Evolutionary conservation across 2,797 vertebrate genomes (phyloP), one percentile per base, ranked within the genome.

Genomic region (Haliaeetus albicilla): DNA sequence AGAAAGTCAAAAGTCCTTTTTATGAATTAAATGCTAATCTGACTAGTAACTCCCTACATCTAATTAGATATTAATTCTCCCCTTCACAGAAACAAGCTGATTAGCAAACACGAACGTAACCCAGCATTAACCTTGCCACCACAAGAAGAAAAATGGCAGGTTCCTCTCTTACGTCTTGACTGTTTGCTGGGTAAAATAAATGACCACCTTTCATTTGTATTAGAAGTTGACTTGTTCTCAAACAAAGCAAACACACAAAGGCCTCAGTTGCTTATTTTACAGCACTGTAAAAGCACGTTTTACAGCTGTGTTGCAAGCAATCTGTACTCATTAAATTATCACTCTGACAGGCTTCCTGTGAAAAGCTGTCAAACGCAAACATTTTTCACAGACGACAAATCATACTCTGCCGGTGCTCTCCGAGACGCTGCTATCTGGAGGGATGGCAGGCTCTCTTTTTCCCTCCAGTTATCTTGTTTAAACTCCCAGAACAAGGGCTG

Each of bases 221-320:
- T 96, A 97, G 95, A 90, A 97, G 94, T 69, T 76, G 85, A 96
- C 95, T 96, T 94, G 91, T 94, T 96, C 95, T 93, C 89, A 96
- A 97, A 97, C 95, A 97, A 98, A 98, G 98, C 95, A 97, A 97
- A 97, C 87, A 92, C 86, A 96, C 90, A 95, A 96, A 96, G 85
- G 95, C 94, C 97, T 96, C 54, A 7, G 96, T 73, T 98, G 97
- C 92, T 95, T 97, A 96, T 97, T 97, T 97, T 97, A 96, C 94
- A 94, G 95, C 92, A 96, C 95, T 96, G 93, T 97, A 97, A 97
- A 98, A 95, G 90, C 97, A 82, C 73, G 51, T 96, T 98, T 98
- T 97, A 98, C 95, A 97, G 95, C 95, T 88, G 91, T 92, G 88
- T 87, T 93, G 94, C 96, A 95, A 94, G 95, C 92, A 97, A 94